Evolutionary conservation across 2,888 invertebrate genomes (phyloP).

Genomic region (Plebejus anna): DNA sequence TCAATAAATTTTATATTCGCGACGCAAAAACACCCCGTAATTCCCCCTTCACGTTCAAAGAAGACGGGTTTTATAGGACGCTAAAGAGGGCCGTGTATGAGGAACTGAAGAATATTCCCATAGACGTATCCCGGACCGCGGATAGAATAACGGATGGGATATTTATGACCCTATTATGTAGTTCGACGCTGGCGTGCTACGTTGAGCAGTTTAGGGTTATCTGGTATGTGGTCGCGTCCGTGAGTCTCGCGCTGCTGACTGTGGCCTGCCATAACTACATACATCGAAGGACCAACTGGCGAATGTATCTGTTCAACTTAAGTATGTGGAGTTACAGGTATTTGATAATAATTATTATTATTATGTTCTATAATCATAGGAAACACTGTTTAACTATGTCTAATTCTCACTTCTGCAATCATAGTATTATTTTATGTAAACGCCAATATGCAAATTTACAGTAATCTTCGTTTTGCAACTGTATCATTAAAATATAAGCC

Average conservation of each 20-base stretch:
- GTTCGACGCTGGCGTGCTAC: constrained; percentile 50
- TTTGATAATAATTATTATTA: constrained; percentile 31
- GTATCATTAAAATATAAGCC: no score
- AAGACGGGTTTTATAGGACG: constrained; percentile 86
- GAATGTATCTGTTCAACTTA: constrained; percentile 89
- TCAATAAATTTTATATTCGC: constrained; percentile 81
- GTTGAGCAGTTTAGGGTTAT: constrained; percentile 46
- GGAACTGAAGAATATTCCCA: constrained; percentile 75
- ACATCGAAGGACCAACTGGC: constrained; percentile 86
- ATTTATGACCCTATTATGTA: constrained; percentile 52
- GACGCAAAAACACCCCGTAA: constrained; percentile 82
- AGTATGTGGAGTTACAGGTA: constrained; percentile 83
- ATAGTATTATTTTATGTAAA: no score
- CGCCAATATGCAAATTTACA: no score
- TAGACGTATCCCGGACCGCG: constrained; percentile 52
- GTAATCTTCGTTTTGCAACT: no score
- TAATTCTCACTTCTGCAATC: no score
- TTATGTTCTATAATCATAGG: no score
- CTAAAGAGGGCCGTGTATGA: constrained; percentile 81
- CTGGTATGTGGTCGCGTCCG: constrained; percentile 73
- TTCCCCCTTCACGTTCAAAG: constrained; percentile 86
- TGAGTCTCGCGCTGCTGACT: constrained; percentile 79
- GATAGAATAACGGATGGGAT: constrained; percentile 61
- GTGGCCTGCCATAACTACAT: constrained; percentile 88
- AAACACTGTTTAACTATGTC: no score